Conservation (phyloP, 2,888 invertebrate species). For the Diadegma fenestrale region DNA sequence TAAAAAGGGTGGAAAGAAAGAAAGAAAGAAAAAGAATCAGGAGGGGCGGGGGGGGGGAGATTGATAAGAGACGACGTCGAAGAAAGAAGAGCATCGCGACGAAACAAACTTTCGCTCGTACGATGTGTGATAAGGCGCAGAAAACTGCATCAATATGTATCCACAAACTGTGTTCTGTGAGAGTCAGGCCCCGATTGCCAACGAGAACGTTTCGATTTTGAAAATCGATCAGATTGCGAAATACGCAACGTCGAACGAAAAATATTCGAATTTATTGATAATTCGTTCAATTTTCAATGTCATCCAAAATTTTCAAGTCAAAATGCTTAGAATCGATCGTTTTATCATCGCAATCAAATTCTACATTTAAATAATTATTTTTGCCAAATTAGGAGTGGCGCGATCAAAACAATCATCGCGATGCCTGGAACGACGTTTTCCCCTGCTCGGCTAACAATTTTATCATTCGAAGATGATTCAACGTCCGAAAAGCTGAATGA, state of each 20-base stretch:
- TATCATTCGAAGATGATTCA: background rate
- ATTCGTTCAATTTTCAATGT: no score
- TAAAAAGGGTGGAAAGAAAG: background rate
- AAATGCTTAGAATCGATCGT: no score
- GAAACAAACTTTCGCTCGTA: constrained; percentile 9
- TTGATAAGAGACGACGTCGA: background rate
- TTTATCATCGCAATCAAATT: no score
- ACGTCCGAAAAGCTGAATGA: background rate
- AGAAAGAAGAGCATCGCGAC: constrained; percentile 15
- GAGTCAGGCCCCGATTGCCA: background rate
- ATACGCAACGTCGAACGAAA: no score
- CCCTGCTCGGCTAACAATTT: background rate
- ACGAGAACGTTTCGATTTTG: background rate
- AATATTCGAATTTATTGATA: no score
- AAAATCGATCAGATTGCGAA: background rate
- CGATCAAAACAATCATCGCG: background rate
- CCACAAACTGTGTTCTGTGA: background rate
- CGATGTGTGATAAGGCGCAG: constrained; percentile 26
- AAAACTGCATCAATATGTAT: constrained; percentile 5
- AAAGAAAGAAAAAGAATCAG: background rate
- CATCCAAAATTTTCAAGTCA: no score
- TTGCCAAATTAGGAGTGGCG: no score
- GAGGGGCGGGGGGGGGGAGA: no score
- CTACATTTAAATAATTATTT: no score
- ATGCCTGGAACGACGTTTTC: background rate